Evolutionary conservation across 1,140 invertebrate species (phyloP), one percentile per base, ranked within the genome.

Genomic region (Zaprionus lachaisei): DNA sequence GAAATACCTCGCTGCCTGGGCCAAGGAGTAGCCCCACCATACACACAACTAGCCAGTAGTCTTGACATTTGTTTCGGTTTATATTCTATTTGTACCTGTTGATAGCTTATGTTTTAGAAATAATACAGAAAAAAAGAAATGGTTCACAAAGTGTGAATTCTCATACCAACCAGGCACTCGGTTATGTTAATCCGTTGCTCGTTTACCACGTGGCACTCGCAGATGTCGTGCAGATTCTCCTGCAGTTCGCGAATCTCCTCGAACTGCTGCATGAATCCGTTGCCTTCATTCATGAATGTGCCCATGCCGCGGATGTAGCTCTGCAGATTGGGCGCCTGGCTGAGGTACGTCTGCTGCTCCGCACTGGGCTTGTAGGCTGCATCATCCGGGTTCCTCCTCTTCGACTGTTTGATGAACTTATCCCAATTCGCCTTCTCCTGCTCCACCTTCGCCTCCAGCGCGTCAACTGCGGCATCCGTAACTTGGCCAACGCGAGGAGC

Each of bases 1-100:
- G 72, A 96, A 94, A 83, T 98, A 98, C 93, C 84, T 97, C 75
- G 94, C 95, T 81, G 93, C 94, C 20, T 94, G 94, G 93, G 92
- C 90, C 28, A 93, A 92, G 49, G 89, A 93, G 69, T 92, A 68
- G 24, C 38, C 24, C 22, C 7, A 22, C 20, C 47, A 31, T 0
- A 31, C 47, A 20, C 20, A 22, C 47, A 51, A 20, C 20, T 24
- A 20, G 17, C 20, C n/a, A 12, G 47, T 34, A 58, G 31, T 17
- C 4, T 28, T 55, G 11, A 57, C 9, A 7, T 22, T 71, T 55
- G 26, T 15, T 31, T 56, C 64, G 41, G 44, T 34, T 51, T 5
- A 54, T 12, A 15, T 60, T 69, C 14, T 49, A 65, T 63, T 63
- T 56, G 60, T 56, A 64, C 47, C 57, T 70, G 38, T 49, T 68